Conservation (phyloP, 1,140 invertebrate genomes). For the Campoletis sonorensis region DNA sequence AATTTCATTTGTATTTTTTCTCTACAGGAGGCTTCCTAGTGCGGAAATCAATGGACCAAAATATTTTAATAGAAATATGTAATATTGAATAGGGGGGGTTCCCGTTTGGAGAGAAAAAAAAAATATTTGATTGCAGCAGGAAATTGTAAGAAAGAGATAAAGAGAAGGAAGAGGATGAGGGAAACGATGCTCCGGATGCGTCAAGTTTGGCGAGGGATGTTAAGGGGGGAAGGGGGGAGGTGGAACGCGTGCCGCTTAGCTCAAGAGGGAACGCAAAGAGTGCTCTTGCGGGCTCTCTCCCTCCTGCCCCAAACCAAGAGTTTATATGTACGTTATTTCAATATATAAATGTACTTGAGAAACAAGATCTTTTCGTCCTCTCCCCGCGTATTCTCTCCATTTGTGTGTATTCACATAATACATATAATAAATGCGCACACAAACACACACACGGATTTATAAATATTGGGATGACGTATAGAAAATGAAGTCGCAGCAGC, state of each 20-base stretch:
- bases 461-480: background rate
- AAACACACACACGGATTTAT: too few relatives aligned
- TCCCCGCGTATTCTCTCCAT: background rate
- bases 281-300: background rate
- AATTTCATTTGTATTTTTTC: too few relatives aligned
- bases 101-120: background rate
- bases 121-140: background rate
- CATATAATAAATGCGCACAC: too few relatives aligned
- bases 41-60: too few relatives aligned
- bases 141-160: background rate
- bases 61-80: too few relatives aligned
- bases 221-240: background rate
- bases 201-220: background rate
- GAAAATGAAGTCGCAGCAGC: background rate
- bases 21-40: too few relatives aligned
- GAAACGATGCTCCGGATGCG: background rate
- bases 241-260: background rate
- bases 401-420: background rate
- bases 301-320: background rate
- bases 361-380: background rate
- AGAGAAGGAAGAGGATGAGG: background rate
- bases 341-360: background rate
- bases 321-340: background rate
- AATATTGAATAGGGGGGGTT: too few relatives aligned
- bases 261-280: constrained; percentile 10